A percentile compares a stretch with the other conserved stretches of the same genome.
phyloP scores from a whole-genome alignment of 2,888 invertebrate species.

The Helobdella robusta region DNA sequence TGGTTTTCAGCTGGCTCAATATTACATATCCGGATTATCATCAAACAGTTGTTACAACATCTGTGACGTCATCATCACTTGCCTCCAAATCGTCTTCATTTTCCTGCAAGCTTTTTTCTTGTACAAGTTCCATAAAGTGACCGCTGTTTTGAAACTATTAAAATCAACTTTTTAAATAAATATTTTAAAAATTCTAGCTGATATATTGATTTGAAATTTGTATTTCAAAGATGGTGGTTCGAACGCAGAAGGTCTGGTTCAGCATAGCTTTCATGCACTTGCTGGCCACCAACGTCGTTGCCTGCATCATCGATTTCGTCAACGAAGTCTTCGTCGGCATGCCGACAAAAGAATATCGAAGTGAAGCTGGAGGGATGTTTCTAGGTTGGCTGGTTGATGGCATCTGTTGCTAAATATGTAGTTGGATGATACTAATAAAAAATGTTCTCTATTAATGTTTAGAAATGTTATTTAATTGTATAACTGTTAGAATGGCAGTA shows the following conservation, averaged over 20 bases:
- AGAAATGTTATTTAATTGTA: no score
- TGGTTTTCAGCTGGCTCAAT: conserved; percentile 82
- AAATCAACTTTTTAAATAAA: no score
- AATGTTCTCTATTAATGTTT: no score
- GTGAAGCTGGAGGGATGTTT: no score
- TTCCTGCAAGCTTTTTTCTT: conserved; percentile 99
- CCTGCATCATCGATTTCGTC: conserved; percentile 87
- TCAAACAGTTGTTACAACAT: conserved; percentile 56
- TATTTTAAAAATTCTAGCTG: no score
- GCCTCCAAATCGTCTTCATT: conserved; percentile 87
- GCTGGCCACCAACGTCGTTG: conserved; percentile 90
- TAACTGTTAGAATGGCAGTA: no score
- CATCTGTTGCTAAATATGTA: no score
- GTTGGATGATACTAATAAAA: no score
- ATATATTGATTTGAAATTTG: no score
- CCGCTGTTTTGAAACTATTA: no score
- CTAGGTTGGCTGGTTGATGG: no score
- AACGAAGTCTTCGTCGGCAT: conserved; percentile 66
- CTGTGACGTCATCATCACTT: conserved; percentile 80
- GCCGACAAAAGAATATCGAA: no score
- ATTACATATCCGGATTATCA: conserved; percentile 47
- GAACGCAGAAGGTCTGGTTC: conserved; percentile 90
- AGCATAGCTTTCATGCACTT: conserved; percentile 96
- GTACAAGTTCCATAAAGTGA: conserved; percentile 85
- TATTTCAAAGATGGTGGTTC: conserved; percentile 84